Conservation (phyloP, 2,888 invertebrate genomes). For the Smittia sp. region DNA sequence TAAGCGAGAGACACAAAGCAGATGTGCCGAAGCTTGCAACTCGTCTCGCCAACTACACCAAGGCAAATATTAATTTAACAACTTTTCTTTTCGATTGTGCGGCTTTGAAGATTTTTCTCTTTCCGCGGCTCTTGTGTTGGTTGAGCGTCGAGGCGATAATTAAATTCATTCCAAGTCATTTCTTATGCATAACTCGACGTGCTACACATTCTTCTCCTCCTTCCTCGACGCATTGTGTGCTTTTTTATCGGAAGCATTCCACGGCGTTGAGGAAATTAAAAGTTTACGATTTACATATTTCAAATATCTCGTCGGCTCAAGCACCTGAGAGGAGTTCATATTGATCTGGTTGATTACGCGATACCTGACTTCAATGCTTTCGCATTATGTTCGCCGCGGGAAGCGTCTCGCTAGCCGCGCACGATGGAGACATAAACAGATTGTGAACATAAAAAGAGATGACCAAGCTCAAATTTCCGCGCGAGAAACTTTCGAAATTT, state of each 20-base stretch:
- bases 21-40: no score
- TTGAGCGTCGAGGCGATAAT: neutral
- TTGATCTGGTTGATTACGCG: neutral
- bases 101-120: neutral
- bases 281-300: neutral
- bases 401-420: neutral
- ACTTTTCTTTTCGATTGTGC: slow-evolving; percentile 1
- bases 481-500: neutral
- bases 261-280: neutral
- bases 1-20: no score
- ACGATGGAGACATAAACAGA: slow-evolving; percentile 1
- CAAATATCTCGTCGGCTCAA: neutral
- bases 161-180: slow-evolving; percentile 4
- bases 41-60: no score
- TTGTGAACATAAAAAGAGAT: neutral
- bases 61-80: slow-evolving; percentile 1
- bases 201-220: neutral
- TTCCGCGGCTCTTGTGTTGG: neutral
- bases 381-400: neutral
- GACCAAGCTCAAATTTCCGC: neutral
- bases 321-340: neutral
- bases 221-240: neutral
- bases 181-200: neutral
- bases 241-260: slow-evolving; percentile 4
- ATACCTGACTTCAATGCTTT: neutral